These are phyloP conservation scores for Hecatera dysodea DNA, from an alignment of 2,888 invertebrate genomes.

Conservation along the genomic window DNA sequence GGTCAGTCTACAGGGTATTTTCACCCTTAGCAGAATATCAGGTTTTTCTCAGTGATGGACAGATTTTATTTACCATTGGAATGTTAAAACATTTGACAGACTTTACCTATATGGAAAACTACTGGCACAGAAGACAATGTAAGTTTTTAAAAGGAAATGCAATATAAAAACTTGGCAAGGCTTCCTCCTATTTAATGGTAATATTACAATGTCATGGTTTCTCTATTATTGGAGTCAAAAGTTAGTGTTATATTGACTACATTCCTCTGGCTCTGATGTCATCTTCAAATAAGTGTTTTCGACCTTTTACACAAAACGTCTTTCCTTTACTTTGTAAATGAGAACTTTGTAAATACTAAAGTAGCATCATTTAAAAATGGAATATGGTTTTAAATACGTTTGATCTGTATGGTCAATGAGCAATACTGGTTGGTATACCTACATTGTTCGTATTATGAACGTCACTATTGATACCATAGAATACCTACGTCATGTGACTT, in stretches of 20 bases:
- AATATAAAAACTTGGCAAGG: constrained; percentile 30
- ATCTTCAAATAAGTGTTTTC: not conserved
- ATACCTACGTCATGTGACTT: not conserved
- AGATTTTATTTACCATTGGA: constrained; percentile 5
- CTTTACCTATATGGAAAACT: constrained; percentile 22
- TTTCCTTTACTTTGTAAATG: not conserved
- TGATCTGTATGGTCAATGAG: not conserved
- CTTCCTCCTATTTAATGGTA: too few relatives aligned
- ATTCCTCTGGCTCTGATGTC: not conserved
- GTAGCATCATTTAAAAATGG: constrained; percentile 24
- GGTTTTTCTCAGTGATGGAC: too few relatives aligned
- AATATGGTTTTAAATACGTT: constrained; percentile 3
- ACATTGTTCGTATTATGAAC: not conserved
- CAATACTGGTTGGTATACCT: not conserved
- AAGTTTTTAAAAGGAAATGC: constrained; percentile 18
- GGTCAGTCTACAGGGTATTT: too few relatives aligned
- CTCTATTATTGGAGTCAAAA: too few relatives aligned
- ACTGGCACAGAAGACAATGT: constrained; percentile 21
- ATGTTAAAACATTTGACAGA: not conserved
- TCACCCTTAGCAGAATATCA: too few relatives aligned
- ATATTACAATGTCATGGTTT: too few relatives aligned
- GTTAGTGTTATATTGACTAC: too few relatives aligned
- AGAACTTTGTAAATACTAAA: not conserved
- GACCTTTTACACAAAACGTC: not conserved
- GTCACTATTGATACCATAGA: not conserved